phyloP scores from a whole-genome alignment of 2,113 vertebrate species.

The Lontra canadensis region DNA sequence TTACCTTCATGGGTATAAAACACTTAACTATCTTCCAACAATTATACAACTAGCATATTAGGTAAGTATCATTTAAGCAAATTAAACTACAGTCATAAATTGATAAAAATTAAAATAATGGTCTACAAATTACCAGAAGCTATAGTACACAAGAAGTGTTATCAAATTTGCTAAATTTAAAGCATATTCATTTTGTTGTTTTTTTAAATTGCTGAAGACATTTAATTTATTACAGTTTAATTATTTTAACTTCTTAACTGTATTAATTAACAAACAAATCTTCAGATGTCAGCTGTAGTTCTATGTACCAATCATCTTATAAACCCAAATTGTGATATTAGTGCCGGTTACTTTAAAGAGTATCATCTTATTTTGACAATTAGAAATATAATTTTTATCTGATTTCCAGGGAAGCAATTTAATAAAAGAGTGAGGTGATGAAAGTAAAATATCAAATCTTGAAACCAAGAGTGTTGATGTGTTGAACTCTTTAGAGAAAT shows the following conservation, averaged over 20 bases:
- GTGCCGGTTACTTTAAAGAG: neutral
- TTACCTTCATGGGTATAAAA: neutral
- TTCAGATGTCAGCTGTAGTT: neutral
- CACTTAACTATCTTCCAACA: neutral
- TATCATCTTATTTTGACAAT: neutral
- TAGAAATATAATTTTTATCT: neutral
- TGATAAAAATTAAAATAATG: neutral
- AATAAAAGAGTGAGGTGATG: neutral
- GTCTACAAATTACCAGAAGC: neutral
- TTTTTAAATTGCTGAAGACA: neutral
- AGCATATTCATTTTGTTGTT: neutral
- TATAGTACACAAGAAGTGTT: neutral
- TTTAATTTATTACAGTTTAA: neutral
- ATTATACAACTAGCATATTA: neutral
- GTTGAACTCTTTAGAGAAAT: neutral
- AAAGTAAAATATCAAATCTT: neutral
- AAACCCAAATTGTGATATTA: neutral
- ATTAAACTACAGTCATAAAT: neutral
- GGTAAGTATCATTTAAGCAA: neutral
- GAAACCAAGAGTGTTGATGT: neutral
- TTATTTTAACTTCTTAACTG: neutral
- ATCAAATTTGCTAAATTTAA: neutral
- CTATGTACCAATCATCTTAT: neutral
- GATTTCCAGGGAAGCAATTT: neutral
- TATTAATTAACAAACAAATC: neutral